Evolutionary conservation across 2,888 invertebrate species (phyloP).

Genomic region (Crepidodera aurea): DNA sequence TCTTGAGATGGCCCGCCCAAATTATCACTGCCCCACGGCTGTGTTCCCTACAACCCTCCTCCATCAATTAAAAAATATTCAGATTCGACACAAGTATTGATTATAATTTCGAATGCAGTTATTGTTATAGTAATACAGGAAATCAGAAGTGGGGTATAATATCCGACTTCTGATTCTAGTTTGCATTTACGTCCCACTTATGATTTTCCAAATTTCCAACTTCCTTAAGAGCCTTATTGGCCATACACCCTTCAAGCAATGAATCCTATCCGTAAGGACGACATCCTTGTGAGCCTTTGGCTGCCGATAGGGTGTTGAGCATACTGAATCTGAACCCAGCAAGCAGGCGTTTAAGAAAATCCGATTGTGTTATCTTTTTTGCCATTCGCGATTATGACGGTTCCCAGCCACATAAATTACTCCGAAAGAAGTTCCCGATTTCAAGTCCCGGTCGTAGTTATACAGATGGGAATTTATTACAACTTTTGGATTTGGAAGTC

Average conservation of each 20-base stretch:
- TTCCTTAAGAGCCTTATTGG: conserved; percentile 19
- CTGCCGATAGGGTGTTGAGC: conserved; percentile 50
- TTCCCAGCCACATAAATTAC: conserved; percentile 58
- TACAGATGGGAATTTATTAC: conserved; percentile 55
- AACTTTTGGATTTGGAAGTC: conserved; percentile 53
- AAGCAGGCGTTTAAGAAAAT: conserved; percentile 56
- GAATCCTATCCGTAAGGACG: conserved; percentile 36
- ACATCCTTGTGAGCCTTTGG: conserved; percentile 38
- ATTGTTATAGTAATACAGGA: too few relatives aligned
- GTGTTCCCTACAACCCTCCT: conserved; percentile 35
- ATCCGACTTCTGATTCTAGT: not conserved
- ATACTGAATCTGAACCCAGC: conserved; percentile 54
- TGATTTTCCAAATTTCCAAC: not conserved
- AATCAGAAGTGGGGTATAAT: too few relatives aligned
- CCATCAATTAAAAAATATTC: not conserved
- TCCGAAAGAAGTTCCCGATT: conserved; percentile 37
- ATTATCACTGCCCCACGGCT: conserved; percentile 40
- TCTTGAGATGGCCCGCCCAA: conserved; percentile 44
- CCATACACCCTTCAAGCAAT: conserved; percentile 30
- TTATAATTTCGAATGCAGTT: too few relatives aligned
- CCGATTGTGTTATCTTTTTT: conserved; percentile 64
- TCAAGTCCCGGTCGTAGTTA: conserved; percentile 19
- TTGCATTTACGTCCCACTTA: not conserved
- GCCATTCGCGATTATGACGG: conserved; percentile 62
- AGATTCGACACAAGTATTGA: too few relatives aligned